Conservation (phyloP, 2,113 vertebrate species). For the Callorhinus ursinus region DNA sequence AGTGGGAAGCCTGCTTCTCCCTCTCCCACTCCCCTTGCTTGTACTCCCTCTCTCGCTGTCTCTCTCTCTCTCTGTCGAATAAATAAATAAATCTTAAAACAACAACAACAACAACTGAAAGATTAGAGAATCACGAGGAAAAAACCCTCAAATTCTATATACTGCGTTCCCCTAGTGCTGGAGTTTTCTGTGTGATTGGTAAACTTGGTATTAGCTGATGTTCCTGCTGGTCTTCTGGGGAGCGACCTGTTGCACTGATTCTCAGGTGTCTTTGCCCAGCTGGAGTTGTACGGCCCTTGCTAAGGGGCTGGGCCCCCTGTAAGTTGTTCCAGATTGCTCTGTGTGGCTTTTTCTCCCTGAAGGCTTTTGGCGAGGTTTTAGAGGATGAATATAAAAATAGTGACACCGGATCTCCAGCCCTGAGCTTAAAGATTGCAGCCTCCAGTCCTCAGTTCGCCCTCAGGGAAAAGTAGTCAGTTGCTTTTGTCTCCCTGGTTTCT, state of each 20-base stretch:
- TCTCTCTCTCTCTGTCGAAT: too few relatives aligned
- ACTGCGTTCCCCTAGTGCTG: background rate
- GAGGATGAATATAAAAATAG: background rate
- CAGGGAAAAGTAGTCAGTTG: background rate
- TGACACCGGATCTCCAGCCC: background rate
- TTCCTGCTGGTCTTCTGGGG: background rate
- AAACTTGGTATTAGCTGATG: background rate
- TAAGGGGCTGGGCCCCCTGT: background rate
- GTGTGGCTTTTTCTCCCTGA: background rate
- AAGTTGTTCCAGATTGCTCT: background rate
- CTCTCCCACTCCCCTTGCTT: too few relatives aligned
- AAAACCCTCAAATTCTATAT: background rate
- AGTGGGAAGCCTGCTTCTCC: too few relatives aligned
- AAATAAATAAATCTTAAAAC: too few relatives aligned
- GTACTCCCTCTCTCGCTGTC: too few relatives aligned
- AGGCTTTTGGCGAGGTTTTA: background rate
- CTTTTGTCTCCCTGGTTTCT: background rate
- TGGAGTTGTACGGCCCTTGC: background rate
- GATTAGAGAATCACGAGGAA: background rate
- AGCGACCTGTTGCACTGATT: background rate
- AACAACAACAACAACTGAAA: background rate
- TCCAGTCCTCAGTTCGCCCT: background rate
- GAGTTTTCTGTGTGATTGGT: background rate
- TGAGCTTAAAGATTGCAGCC: background rate
- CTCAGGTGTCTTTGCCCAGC: background rate